These are phyloP conservation scores for Microcebus ravelobensis DNA, from an alignment of 2,113 vertebrate species.

Conservation along the genomic window DNA sequence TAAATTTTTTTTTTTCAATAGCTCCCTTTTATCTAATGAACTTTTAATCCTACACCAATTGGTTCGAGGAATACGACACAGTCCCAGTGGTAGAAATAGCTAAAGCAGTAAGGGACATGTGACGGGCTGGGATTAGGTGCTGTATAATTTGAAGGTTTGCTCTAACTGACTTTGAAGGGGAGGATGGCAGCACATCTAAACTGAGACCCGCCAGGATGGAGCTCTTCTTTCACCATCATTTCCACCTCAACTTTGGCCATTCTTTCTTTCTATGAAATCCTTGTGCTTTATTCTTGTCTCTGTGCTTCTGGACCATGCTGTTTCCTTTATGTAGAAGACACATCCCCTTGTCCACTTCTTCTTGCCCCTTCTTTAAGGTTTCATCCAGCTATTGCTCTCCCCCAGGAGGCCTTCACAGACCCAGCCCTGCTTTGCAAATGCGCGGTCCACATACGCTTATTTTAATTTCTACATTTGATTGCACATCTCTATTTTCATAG, in stretches of 20 bases:
- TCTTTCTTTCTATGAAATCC: neutral
- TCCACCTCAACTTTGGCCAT: neutral
- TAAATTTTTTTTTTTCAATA: neutral
- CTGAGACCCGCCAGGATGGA: neutral
- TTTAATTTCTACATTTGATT: neutral
- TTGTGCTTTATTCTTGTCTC: neutral
- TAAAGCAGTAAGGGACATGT: fast-evolving
- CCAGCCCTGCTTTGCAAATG: neutral
- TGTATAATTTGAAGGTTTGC: neutral
- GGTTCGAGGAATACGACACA: neutral
- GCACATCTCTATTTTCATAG: neutral
- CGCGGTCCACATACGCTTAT: neutral
- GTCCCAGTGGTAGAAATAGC: neutral
- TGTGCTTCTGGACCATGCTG: neutral
- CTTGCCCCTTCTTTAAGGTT: neutral
- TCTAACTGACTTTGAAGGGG: neutral
- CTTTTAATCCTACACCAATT: neutral
- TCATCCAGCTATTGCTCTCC: neutral
- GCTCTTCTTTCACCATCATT: too few species aligned
- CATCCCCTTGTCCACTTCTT: neutral
- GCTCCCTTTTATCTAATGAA: neutral
- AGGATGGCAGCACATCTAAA: neutral
- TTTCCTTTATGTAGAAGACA: neutral
- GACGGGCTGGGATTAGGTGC: fast-evolving
- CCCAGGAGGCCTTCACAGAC: neutral